phyloP scores from a whole-genome alignment of 2,888 invertebrate genomes.

The Andrena marginata region DNA sequence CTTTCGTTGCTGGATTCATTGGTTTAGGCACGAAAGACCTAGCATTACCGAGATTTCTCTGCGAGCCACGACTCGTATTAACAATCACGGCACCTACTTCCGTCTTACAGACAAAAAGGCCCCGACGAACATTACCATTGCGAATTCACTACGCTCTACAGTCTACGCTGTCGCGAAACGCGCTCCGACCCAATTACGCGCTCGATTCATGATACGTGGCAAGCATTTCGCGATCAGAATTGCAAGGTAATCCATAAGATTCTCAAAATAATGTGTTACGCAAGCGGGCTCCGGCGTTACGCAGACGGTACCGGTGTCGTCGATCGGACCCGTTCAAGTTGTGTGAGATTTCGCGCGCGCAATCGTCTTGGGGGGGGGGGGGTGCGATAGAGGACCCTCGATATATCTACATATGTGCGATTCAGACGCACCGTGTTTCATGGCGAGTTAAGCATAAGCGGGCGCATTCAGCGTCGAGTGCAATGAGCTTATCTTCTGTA shows the following conservation, averaged over 20 bases:
- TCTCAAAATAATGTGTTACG: slow-evolving; percentile 20
- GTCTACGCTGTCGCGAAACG: background rate
- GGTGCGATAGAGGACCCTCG: background rate
- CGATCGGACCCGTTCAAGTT: slow-evolving; percentile 11
- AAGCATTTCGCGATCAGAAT: background rate
- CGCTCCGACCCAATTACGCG: background rate
- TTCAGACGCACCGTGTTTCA: background rate
- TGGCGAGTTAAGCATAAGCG: slow-evolving; percentile 8
- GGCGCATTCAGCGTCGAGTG: slow-evolving; percentile 13
- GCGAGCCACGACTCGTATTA: slow-evolving; percentile 72
- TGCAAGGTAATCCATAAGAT: slow-evolving; percentile 7
- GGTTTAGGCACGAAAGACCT: slow-evolving; percentile 40
- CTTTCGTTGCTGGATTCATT: slow-evolving; percentile 32
- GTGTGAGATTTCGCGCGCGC: slow-evolving; percentile 28
- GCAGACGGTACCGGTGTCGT: too few species aligned
- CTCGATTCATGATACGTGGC: background rate
- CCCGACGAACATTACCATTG: slow-evolving; percentile 2
- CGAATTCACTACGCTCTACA: too few species aligned
- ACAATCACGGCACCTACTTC: slow-evolving; percentile 66
- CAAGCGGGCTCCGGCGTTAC: slow-evolving; percentile 4
- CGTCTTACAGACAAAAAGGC: slow-evolving; percentile 48
- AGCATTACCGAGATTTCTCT: slow-evolving; percentile 48
- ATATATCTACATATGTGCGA: background rate
- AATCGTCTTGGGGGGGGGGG: background rate
- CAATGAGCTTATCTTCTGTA: slow-evolving; percentile 36